These are phyloP conservation scores for Porites lobata DNA, from an alignment of 92 coral and sea anemone species.

Conservation along the genomic window DNA sequence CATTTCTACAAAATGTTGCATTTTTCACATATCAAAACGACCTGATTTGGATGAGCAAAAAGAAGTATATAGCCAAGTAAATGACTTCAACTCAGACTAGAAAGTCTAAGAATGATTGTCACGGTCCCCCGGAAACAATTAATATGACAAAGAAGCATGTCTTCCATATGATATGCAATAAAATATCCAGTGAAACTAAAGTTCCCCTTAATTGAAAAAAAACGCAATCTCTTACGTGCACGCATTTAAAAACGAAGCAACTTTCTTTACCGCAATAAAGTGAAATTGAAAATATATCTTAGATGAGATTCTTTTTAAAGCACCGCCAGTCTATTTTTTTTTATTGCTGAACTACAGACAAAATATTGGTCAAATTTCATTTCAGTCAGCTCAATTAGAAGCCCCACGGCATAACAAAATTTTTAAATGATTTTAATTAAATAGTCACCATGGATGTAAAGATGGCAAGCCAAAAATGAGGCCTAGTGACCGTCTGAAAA, in stretches of 20 bases:
- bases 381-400: neutral
- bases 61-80: neutral
- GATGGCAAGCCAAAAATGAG: neutral
- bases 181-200: neutral
- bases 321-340: neutral
- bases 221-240: neutral
- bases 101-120: neutral
- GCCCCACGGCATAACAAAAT: neutral
- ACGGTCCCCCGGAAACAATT: neutral
- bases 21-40: too few relatives aligned
- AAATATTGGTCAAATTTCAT: constrained; percentile 4
- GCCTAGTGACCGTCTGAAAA: neutral
- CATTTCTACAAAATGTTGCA: too few relatives aligned
- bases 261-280: neutral
- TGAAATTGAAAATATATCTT: neutral
- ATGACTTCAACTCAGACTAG: neutral
- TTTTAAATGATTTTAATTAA: too few relatives aligned
- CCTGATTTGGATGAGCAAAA: too few relatives aligned
- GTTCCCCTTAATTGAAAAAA: neutral
- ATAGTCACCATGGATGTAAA: neutral
- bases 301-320: neutral
- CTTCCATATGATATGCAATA: neutral
- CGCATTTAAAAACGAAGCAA: neutral
- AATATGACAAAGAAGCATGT: neutral
- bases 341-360: neutral